Percentiles rank a stretch among this genome's conserved stretches.
phyloP scores from a whole-genome alignment of 2,797 vertebrate species.

The Potorous gilbertii region DNA sequence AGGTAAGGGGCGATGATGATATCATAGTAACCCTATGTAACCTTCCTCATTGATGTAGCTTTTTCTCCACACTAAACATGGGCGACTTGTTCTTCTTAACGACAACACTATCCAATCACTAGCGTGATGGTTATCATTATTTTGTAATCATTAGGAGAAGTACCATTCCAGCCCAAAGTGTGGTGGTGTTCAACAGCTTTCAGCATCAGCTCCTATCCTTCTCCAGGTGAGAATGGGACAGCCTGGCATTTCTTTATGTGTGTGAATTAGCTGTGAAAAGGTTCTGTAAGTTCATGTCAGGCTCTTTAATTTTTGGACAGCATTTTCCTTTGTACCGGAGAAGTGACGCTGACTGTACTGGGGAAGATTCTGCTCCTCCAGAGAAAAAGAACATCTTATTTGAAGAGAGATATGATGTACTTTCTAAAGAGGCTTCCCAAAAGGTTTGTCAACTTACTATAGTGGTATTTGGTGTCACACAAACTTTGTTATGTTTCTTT shows the following conservation, averaged over 20 bases:
- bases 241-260: not conserved
- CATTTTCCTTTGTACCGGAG: conserved; percentile 95
- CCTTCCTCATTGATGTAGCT: no score
- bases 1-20: conserved; percentile 83
- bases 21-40: not conserved
- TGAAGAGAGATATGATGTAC: conserved; percentile 93
- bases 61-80: not conserved
- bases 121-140: accelerated
- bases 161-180: conserved; percentile 81
- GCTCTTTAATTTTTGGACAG: conserved; percentile 81
- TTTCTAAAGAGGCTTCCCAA: conserved; percentile 92
- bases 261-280: not conserved
- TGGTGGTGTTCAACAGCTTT: conserved; percentile 80
- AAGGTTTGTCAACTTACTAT: conserved; percentile 85
- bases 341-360: conserved; percentile 92
- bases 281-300: not conserved
- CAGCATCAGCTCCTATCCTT: conserved; percentile 90
- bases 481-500: not conserved
- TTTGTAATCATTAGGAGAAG: conserved; percentile 73
- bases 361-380: conserved; percentile 89
- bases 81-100: not conserved
- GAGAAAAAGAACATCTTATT: conserved; percentile 91
- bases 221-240: conserved; percentile 88
- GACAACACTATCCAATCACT: not conserved
- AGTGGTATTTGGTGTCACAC: not conserved